These are phyloP conservation scores for Aphelenchoides fujianensis DNA, from an alignment of 1,140 invertebrate species.

Conservation along the genomic window DNA sequence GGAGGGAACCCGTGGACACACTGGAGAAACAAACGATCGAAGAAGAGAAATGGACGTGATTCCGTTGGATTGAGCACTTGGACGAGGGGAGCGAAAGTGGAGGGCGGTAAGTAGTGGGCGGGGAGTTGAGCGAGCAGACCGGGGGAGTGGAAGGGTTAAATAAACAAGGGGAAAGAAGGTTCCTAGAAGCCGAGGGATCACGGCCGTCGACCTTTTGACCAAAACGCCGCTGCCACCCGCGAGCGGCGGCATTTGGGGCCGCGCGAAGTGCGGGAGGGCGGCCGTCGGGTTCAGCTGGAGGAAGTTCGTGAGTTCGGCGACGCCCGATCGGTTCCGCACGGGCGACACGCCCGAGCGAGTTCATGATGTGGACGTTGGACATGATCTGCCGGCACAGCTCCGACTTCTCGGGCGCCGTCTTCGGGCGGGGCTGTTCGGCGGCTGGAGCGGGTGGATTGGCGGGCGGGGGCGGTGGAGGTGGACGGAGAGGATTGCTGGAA, in stretches of 20 bases:
- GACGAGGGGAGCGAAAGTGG: no score
- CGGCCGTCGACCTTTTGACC: neutral
- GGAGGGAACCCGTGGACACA: neutral
- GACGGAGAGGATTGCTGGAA: neutral
- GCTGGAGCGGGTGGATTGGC: neutral
- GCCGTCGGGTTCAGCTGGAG: neutral
- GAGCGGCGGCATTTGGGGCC: neutral
- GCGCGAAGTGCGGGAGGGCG: neutral
- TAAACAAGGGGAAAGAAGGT: neutral
- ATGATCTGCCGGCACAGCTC: neutral
- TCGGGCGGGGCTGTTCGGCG: neutral
- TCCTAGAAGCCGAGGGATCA: neutral
- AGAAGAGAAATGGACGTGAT: no score
- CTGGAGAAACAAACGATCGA: no score
- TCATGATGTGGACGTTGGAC: neutral
- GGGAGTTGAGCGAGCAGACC: no score
- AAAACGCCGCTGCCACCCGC: neutral
- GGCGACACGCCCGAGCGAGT: neutral
- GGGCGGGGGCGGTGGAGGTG: neutral
- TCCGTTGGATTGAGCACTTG: no score
- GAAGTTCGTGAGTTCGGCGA: neutral
- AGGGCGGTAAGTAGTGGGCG: no score
- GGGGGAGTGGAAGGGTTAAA: neutral
- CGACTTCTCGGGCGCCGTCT: neutral
- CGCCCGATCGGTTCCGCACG: neutral